These are phyloP conservation scores for Thripadectes ignobilis DNA, from an alignment of 2,797 vertebrate genomes.

Conservation along the genomic window DNA sequence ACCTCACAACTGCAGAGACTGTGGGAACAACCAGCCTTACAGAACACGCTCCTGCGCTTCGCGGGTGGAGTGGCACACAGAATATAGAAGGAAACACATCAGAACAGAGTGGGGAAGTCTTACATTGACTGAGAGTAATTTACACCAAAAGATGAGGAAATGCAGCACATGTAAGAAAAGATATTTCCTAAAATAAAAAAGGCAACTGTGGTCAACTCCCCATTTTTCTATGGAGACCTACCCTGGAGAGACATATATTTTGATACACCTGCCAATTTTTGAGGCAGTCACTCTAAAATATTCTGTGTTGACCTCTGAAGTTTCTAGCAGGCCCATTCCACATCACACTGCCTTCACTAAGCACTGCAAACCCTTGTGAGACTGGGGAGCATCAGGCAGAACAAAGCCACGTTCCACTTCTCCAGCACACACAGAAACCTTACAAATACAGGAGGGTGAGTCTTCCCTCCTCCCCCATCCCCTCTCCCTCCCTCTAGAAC, in stretches of 20 bases:
- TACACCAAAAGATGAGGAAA: background rate
- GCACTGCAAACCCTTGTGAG: background rate
- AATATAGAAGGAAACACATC: background rate
- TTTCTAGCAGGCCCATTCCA: background rate
- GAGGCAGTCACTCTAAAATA: background rate
- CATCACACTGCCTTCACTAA: background rate
- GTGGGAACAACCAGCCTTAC: background rate
- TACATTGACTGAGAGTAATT: background rate
- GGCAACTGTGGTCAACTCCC: background rate
- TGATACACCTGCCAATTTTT: background rate
- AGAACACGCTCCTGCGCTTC: background rate
- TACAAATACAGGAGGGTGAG: background rate
- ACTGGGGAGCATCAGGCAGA: background rate
- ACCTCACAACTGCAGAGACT: conserved; percentile 65
- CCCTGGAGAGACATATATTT: background rate
- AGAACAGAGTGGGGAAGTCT: background rate
- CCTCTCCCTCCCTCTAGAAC: background rate
- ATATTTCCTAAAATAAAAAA: background rate
- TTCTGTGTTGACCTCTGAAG: background rate
- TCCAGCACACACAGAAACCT: rapidly evolving
- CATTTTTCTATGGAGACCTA: background rate
- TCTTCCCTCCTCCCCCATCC: background rate
- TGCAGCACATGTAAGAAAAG: background rate
- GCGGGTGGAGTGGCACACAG: background rate
- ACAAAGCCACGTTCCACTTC: background rate